Base-by-base conservation (phyloP, 1,140 invertebrate genomes). In the Heliconius congener region DNA sequence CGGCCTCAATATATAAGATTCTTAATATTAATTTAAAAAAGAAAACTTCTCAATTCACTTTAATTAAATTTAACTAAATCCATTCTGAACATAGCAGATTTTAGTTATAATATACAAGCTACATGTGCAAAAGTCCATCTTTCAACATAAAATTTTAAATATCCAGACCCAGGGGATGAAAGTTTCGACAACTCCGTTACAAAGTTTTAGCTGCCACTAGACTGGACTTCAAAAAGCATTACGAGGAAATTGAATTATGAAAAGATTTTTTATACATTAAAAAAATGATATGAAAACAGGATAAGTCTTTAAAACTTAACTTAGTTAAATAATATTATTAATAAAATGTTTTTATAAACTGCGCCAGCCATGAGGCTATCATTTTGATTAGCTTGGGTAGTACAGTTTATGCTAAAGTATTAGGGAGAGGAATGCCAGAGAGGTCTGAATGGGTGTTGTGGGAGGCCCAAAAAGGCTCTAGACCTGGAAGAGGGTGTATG, bases 131-230 rank as follows among this genome's bases (percentile, higher is more conserved):
- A 66, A 66, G 57, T 66, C 23, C 57, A 66, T 66, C n/a, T 66
- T 66, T 16, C 57, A 27, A 30, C 57, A 27, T 30, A 30, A 66
- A 16, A 66, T 66, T 66, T 66, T 27, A 66, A 66, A 66, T 66
- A 66, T 66, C 57, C 23, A 13, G 23, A 23, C 71, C 39, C 71
- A 34, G 23, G 39, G 37, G 71, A 73, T n/a, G 11, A 50, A 73
- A 73, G 71, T 73, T 73, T 42, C 23, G 37, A 73, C n/a, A 73
- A 73, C 42, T 42, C 42, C 11, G 71, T 50, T 73, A 73, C 9
- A 73, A 73, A 73, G 37, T 73, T 73, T 73, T 27, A 73, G 71
- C 39, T 73, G 71, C 71, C 71, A 73, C 37, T 73, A 46, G 71
- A 73, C 71, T 66, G 23, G n/a, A 66, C 23, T 66, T 66, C 57